Conservation (phyloP, 2,888 invertebrate species). For the Drosophila niveifrons region DNA sequence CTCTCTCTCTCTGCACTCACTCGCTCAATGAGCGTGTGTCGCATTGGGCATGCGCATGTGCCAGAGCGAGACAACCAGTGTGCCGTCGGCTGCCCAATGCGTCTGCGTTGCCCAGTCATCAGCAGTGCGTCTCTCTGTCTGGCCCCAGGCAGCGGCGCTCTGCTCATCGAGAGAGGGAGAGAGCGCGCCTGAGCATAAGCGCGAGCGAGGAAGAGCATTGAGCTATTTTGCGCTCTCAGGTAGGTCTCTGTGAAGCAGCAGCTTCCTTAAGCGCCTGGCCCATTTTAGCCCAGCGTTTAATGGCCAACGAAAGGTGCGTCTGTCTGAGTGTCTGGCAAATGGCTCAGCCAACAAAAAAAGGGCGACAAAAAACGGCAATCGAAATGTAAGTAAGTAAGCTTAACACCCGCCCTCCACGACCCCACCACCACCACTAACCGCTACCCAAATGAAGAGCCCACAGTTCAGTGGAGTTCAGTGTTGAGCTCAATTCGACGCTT, state of each 20-base stretch:
- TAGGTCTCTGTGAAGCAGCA: constrained; percentile 25
- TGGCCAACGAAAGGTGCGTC: constrained; percentile 54
- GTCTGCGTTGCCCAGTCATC: constrained; percentile 38
- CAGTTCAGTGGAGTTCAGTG: constrained; percentile 16
- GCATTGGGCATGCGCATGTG: constrained; percentile 44
- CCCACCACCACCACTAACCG: neutral
- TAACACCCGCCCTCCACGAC: constrained; percentile 14
- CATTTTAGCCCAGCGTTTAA: constrained; percentile 54
- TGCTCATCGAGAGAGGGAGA: neutral
- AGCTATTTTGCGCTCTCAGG: constrained; percentile 32
- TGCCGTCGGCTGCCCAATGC: constrained; percentile 35
- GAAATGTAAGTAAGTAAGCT: constrained; percentile 7
- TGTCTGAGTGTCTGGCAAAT: constrained; percentile 14
- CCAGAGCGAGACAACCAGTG: constrained; percentile 48
- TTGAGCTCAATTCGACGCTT: constrained; percentile 16
- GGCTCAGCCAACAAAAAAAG: neutral
- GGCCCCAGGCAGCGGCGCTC: constrained; percentile 8
- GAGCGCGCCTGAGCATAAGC: constrained; percentile 2
- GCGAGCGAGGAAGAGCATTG: constrained; percentile 27
- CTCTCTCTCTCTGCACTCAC: neutral
- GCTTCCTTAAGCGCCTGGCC: constrained; percentile 64
- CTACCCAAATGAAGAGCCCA: neutral
- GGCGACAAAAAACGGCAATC: neutral
- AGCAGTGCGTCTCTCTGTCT: constrained; percentile 40
- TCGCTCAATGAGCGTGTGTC: neutral